Conservation (phyloP, 2,888 invertebrate species). For the Bembecia ichneumoniformis region DNA sequence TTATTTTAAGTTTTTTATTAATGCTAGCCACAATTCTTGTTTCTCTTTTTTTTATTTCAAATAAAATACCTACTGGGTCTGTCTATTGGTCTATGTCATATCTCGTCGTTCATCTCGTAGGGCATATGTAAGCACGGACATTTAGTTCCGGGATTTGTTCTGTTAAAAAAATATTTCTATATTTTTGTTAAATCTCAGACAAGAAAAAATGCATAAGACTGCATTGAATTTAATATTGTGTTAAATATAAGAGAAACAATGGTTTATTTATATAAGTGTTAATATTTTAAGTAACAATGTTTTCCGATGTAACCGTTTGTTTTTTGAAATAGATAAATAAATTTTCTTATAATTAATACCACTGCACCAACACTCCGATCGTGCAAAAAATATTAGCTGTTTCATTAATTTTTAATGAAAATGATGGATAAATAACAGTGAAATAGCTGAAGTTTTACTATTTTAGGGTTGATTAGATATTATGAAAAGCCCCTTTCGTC, state of each 20-base stretch:
- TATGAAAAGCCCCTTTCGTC: constrained; percentile 1
- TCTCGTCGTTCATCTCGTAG: no score
- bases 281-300: constrained; percentile 1
- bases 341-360: constrained; percentile 1
- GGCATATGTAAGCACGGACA: constrained; percentile 1
- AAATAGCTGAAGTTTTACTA: constrained; percentile 1
- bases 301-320: constrained; percentile 1
- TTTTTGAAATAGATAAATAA: constrained; percentile 1
- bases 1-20: constrained; percentile 1
- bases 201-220: constrained; percentile 1
- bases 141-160: constrained; percentile 1
- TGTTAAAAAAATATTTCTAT: constrained; percentile 1
- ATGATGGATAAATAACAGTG: no score
- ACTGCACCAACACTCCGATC: constrained; percentile 1
- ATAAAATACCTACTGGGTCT: constrained; percentile 1
- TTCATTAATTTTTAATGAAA: background rate
- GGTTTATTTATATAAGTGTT: constrained; percentile 1
- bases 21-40: constrained; percentile 1
- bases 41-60: constrained; percentile 1
- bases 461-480: constrained; percentile 1
- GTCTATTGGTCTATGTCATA: constrained; percentile 1
- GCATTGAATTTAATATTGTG: background rate
- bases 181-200: constrained; percentile 1
- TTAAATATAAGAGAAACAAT: background rate
- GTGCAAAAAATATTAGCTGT: constrained; percentile 1